phyloP scores from a whole-genome alignment of 2,113 vertebrate species.

The Mugil cephalus region DNA sequence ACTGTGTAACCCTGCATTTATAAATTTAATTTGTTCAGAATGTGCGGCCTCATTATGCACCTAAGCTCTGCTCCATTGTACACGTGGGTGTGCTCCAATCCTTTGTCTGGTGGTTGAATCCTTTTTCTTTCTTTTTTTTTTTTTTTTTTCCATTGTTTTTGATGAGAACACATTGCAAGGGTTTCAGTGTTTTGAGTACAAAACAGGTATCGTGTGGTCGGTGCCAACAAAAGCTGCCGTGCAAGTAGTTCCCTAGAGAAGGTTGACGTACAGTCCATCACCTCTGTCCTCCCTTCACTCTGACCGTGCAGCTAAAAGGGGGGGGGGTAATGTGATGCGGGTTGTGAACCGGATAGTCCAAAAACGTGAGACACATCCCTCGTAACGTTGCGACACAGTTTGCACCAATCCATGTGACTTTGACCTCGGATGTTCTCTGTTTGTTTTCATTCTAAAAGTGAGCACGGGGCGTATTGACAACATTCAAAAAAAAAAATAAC shows the following conservation, averaged over 20 bases:
- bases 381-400: background rate
- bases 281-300: constrained; percentile 6
- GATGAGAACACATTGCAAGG: background rate
- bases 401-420: background rate
- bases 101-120: constrained; percentile 3
- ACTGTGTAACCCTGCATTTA: no score
- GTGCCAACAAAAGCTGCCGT: constrained; percentile 30
- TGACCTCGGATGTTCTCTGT: no score
- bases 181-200: background rate
- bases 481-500: no score
- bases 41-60: background rate
- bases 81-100: background rate
- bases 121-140: background rate
- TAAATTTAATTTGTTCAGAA: no score
- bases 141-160: no score
- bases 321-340: constrained; percentile 22
- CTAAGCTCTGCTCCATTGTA: background rate
- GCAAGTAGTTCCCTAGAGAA: constrained; percentile 7
- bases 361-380: background rate
- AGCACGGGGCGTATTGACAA: no score
- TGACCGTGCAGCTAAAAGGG: background rate
- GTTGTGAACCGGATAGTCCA: constrained; percentile 24
- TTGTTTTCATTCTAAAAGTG: no score
- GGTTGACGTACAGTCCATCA: background rate
- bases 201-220: constrained; percentile 14